A percentile compares a stretch with the other conserved stretches of the same genome.
Conservation (phyloP, 2,888 invertebrate species). For the Ormyrus pomaceus region DNA sequence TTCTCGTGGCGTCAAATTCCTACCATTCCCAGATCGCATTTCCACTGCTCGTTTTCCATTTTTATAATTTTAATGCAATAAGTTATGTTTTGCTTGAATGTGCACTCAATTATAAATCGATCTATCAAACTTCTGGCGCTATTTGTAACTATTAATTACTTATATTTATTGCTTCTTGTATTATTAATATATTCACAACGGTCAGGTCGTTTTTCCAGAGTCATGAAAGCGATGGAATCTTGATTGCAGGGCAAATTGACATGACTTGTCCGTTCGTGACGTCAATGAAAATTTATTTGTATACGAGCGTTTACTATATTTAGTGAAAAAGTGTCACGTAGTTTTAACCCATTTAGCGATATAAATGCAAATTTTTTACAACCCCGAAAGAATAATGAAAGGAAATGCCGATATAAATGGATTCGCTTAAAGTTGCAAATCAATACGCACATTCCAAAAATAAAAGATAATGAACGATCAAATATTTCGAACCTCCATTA, state of each 20-base stretch:
- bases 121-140: neutral
- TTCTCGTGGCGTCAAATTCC: no score
- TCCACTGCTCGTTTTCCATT: no score
- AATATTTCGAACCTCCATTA: no score
- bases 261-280: conserved; percentile 18
- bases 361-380: conserved; percentile 3
- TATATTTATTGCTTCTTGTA: neutral
- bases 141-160: neutral
- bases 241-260: conserved; percentile 9
- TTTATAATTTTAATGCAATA: no score
- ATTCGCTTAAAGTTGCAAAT: neutral
- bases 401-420: neutral
- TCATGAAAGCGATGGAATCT: neutral
- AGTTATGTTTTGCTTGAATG: no score
- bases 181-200: neutral
- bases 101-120: no score
- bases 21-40: no score
- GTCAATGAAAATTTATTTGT: conserved; percentile 17
- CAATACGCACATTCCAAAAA: no score
- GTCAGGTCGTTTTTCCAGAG: neutral
- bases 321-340: conserved; percentile 9
- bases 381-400: neutral
- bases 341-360: conserved; percentile 8
- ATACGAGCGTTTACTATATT: neutral
- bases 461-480: neutral